Conservation (phyloP, 2,888 invertebrate genomes). For the Terebella lapidaria region DNA sequence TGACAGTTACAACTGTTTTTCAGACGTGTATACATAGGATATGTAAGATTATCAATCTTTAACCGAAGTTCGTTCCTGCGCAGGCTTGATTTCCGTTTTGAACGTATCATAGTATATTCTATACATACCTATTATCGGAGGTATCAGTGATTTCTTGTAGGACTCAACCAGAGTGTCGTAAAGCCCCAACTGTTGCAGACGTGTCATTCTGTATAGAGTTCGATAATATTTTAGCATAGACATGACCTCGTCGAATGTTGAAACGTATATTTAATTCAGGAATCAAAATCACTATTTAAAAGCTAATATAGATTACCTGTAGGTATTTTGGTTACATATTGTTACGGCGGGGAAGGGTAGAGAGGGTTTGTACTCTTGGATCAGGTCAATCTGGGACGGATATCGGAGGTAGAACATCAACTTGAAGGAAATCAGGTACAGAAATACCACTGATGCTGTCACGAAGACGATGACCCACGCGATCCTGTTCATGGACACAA, state of each 20-base stretch:
- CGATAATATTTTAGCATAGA: no score
- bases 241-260: no score
- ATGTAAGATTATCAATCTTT: no score
- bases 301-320: no score
- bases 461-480: neutral
- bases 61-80: neutral
- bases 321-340: neutral
- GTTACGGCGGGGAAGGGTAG: neutral
- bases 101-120: neutral
- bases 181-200: neutral
- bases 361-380: neutral
- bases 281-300: no score
- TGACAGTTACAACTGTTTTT: no score
- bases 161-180: neutral
- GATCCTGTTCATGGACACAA: neutral
- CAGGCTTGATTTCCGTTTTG: neutral
- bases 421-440: neutral
- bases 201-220: neutral
- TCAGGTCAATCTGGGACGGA: neutral
- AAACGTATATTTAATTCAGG: no score
- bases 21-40: no score
- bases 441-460: neutral
- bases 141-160: neutral
- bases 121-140: neutral
- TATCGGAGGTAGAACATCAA: neutral